Percentiles rank a stretch among this genome's conserved stretches.
Evolutionary conservation across 1,140 invertebrate species (phyloP).

Genomic region (Eciton burchellii): DNA sequence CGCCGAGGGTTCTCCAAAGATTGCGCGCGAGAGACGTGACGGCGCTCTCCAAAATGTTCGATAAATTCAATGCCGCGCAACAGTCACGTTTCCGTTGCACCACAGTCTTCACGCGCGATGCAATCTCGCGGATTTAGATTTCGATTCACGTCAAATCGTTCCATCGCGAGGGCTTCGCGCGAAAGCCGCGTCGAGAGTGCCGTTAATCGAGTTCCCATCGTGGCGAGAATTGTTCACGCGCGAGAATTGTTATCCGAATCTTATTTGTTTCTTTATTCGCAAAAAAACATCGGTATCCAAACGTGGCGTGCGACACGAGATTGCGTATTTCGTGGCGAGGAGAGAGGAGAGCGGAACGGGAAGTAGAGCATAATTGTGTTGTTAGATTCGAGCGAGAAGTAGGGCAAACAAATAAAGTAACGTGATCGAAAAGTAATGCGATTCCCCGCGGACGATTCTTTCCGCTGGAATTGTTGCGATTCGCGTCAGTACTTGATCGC

Average conservation of each 20-base stretch:
- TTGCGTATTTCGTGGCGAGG: too few species aligned
- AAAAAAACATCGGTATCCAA: background rate
- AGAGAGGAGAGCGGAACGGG: too few species aligned
- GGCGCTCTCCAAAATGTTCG: background rate
- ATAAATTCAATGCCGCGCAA: constrained; percentile 41
- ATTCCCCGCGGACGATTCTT: too few species aligned
- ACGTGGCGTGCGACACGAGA: too few species aligned
- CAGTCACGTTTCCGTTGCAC: background rate
- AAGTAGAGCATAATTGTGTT: too few species aligned
- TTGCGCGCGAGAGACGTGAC: background rate
- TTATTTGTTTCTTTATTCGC: background rate
- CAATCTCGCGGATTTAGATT: constrained; percentile 8
- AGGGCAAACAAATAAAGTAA: too few species aligned
- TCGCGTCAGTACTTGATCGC: too few species aligned
- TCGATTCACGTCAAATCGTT: background rate
- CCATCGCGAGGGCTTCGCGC: background rate
- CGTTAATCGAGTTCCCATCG: background rate
- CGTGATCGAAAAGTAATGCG: too few species aligned
- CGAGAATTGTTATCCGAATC: background rate
- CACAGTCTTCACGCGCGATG: background rate
- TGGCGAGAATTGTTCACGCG: too few species aligned
- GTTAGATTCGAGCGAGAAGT: too few species aligned
- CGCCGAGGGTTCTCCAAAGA: constrained; percentile 56
- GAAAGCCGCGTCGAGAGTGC: background rate
- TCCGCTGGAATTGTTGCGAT: too few species aligned